Percentiles rank a stretch among this genome's conserved stretches.
phyloP scores from a whole-genome alignment of 2,113 vertebrate genomes.

The Microtus oregoni region DNA sequence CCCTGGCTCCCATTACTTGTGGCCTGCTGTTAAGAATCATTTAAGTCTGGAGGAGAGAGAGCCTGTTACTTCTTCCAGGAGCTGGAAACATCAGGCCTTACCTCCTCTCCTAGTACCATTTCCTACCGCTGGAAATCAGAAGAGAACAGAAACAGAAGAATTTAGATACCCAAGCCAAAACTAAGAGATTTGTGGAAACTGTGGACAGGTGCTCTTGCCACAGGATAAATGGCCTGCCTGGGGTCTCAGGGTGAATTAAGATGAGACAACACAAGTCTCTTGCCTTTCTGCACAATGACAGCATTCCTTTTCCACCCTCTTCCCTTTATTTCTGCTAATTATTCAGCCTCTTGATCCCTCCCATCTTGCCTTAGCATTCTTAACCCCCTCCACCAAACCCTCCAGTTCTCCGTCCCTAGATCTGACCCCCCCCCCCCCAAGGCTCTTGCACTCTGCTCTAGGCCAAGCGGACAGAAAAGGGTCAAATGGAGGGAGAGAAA shows the following conservation, averaged over 20 bases:
- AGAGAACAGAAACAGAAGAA: conserved; percentile 47
- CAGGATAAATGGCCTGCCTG: background rate
- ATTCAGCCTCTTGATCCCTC: background rate
- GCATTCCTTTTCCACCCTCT: background rate
- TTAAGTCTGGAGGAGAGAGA: conserved; percentile 23
- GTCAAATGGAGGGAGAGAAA: background rate
- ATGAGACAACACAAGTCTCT: conserved; percentile 33
- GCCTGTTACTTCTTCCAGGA: conserved; percentile 23
- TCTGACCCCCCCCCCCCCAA: background rate
- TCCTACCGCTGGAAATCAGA: background rate
- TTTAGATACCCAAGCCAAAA: conserved; percentile 43
- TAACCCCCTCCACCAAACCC: background rate
- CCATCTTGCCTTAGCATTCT: background rate
- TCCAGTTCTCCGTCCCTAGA: background rate
- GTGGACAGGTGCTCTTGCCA: background rate
- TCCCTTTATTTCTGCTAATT: conserved; percentile 44
- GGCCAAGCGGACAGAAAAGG: background rate
- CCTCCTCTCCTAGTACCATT: background rate
- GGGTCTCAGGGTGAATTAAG: background rate
- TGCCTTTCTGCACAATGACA: conserved; percentile 27
- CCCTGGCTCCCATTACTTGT: background rate
- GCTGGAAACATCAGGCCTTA: conserved; percentile 16
- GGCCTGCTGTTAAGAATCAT: conserved; percentile 44
- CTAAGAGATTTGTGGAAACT: background rate
- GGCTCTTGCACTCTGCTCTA: background rate